Conservation (phyloP, 64 coral and sea anemone genomes). For the Porites lutea region DNA sequence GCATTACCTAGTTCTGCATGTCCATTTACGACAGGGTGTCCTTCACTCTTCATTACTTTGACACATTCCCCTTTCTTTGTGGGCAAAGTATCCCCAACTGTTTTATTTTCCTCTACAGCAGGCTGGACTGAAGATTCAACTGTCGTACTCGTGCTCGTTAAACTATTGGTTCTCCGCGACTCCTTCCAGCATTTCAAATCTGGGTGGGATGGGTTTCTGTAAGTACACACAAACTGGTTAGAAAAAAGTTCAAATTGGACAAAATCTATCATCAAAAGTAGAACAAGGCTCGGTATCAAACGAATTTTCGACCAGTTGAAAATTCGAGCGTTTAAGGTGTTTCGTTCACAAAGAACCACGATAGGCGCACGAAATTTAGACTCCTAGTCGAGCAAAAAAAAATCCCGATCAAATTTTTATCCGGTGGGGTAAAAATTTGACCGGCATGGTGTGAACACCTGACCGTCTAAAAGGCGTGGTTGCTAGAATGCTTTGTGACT, state of each 20-base stretch:
- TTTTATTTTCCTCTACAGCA: neutral
- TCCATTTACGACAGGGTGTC: neutral
- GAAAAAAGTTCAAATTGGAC: neutral
- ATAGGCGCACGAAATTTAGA: no score
- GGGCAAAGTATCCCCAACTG: neutral
- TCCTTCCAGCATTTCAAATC: slow-evolving; percentile 18
- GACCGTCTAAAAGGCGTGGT: no score
- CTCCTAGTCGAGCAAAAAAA: no score
- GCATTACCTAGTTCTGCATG: neutral
- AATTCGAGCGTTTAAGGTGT: no score
- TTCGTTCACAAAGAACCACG: no score
- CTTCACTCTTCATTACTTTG: neutral
- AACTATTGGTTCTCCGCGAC: neutral
- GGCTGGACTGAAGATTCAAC: neutral
- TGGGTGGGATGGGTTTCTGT: slow-evolving; percentile 11
- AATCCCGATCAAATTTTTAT: no score
- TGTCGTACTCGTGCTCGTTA: no score
- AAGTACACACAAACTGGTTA: neutral
- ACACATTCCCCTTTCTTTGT: neutral
- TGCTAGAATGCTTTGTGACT: no score
- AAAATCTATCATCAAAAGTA: neutral
- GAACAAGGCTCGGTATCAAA: no score
- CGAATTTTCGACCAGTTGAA: no score
- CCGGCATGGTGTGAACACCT: no score
- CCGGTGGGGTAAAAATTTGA: no score